Evolutionary conservation across 1,140 invertebrate genomes (phyloP).

Genomic region (Drosophila rufa): DNA sequence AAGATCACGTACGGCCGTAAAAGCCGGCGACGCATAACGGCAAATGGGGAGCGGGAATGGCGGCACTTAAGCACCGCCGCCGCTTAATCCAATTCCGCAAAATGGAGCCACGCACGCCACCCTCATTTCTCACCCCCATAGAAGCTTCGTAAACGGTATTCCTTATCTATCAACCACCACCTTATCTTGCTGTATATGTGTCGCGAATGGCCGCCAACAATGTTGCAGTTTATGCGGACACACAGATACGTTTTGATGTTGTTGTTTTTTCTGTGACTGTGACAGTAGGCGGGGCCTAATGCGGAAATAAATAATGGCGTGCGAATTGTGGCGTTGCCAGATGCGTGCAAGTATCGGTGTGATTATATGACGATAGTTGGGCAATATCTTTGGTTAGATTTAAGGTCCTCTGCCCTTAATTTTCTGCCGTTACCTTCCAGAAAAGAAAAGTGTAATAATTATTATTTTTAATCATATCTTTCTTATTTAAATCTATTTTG

Average conservation of each 20-base stretch:
- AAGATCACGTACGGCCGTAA: slow-evolving; percentile 76
- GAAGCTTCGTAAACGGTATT: background rate
- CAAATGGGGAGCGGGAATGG: slow-evolving; percentile 59
- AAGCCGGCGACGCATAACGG: slow-evolving; percentile 47
- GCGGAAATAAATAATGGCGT: slow-evolving; percentile 26
- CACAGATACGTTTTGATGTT: slow-evolving; percentile 50
- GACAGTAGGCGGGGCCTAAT: slow-evolving; percentile 52
- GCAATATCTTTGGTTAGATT: background rate
- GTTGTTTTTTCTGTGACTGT: background rate
- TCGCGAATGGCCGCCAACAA: slow-evolving; percentile 40
- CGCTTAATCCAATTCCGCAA: slow-evolving; percentile 68
- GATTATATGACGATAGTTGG: background rate
- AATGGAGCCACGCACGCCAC: slow-evolving; percentile 60
- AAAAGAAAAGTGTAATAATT: no score
- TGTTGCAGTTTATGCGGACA: slow-evolving; percentile 50
- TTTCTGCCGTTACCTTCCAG: no score
- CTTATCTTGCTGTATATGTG: slow-evolving; percentile 17
- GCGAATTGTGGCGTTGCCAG: slow-evolving; percentile 38
- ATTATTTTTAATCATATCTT: no score
- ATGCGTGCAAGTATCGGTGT: background rate
- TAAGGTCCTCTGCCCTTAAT: background rate
- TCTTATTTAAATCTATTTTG: no score
- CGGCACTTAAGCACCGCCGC: slow-evolving; percentile 67
- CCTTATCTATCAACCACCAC: slow-evolving; percentile 35
- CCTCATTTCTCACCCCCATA: slow-evolving; percentile 10